Evolutionary conservation across 64 coral and sea anemone species (phyloP), one percentile per base, ranked within the genome.

Genomic region (Acropora tenuis): DNA sequence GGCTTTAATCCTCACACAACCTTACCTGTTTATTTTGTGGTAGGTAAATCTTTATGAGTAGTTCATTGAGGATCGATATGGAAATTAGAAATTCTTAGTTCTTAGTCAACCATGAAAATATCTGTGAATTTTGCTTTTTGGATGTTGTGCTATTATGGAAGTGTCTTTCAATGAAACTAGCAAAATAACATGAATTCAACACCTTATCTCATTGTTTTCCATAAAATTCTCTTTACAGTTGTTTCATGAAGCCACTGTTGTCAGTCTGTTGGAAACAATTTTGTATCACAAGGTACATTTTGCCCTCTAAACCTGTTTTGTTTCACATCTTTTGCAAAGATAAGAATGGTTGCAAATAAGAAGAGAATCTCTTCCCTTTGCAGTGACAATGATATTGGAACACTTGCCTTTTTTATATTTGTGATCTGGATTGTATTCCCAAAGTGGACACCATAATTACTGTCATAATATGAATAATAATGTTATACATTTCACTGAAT

Each of bases 21-120:
- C 52, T 96, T 99, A 48, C 97, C 97, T 74, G 82, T 99, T 71
- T 99, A 99, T 47, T 94, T 99, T 95, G 94, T 94, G 90, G 97
- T 99, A 89, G 82, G 97, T 96, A 46, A 43, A 6, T 52, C 66
- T n/a, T 30, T 30, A 30, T 30, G 30, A 30, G 30, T 30, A 50
- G 60, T n/a, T 6, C 57, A 1, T 17, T 61, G 2, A 18, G 0
- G 4, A 55, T 9, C 52, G 4, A 55, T 4, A 0, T 43, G 60
- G 0, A 83, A 83, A 30, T 30, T 30, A 30, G 30, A 30, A 30
- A 30, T 30, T 30, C 30, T 30, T 30, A 30, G 30, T 30, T 30
- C 30, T 30, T 30, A 30, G 30, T 43, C n/a, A 19, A 30, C 8
- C 4, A 49, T 63, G 15, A 0, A 78, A 66, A 15, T 19, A 68